Conservation (phyloP, 2,113 vertebrate species). For the Chaetorhynchus papuensis region DNA sequence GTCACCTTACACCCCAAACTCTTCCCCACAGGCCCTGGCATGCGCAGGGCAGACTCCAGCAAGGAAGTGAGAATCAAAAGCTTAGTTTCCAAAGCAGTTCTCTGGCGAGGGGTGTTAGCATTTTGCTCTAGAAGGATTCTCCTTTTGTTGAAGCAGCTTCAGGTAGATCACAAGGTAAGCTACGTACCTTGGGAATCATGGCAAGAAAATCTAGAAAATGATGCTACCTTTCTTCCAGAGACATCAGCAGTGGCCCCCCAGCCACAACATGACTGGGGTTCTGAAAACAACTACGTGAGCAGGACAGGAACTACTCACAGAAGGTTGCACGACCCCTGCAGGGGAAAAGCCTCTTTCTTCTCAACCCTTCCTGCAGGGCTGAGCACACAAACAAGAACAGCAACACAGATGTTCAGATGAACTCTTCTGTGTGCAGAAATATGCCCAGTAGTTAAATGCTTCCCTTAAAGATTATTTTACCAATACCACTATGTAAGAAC, state of each 20-base stretch:
- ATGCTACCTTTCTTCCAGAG: neutral
- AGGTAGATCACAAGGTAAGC: neutral
- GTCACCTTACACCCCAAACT: neutral
- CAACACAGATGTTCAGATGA: neutral
- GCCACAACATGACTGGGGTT: neutral
- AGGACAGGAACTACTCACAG: neutral
- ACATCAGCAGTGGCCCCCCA: neutral
- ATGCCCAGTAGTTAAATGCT: neutral
- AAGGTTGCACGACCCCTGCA: neutral
- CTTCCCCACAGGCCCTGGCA: neutral
- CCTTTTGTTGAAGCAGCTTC: neutral
- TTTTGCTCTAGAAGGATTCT: neutral
- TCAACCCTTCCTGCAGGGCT: neutral
- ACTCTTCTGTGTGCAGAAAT: neutral
- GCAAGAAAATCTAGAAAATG: neutral
- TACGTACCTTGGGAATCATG: neutral
- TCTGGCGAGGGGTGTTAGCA: neutral
- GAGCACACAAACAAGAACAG: neutral
- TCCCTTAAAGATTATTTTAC: neutral
- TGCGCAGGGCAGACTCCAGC: neutral
- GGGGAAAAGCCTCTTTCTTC: neutral
- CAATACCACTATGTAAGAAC: neutral
- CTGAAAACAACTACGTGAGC: rapidly evolving
- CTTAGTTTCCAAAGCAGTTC: neutral
- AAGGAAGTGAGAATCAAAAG: neutral